Evolutionary conservation across 2,113 vertebrate species (phyloP), one percentile per base, ranked within the genome.

Genomic region (Plotosus lineatus): DNA sequence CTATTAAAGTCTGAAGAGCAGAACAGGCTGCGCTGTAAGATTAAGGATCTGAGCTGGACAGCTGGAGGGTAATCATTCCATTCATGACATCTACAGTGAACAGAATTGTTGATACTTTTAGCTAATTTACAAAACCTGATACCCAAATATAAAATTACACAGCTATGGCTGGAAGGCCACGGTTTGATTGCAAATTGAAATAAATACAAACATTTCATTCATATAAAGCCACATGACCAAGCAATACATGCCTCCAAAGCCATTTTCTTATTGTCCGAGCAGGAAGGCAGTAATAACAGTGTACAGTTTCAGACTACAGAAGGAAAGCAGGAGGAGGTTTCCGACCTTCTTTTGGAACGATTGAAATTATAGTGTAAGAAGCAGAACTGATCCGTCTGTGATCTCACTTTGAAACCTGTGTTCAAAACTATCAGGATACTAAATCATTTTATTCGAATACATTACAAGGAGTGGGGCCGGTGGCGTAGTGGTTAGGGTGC

Each of bases 1-100:
- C 75, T 50, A 14, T 58, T 66, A 66, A 77, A 23, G 46, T 51
- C 61, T 36, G 44, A 7, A 66, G 56, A 38, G 60, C 40, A 65
- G 31, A 66, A 36, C 11, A 51, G 40, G 5, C 23, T 75, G 26
- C 51, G 55, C 56, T 60, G 58, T 33, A n/a, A 40, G 75, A 44
- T 42, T 75, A 21, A 58, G 55, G 21, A 55, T 21, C 9, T 55
- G 19, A 38, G 6, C 14, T 55, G 53, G 4, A 75, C 21, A n/a
- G n/a, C 44, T 46, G 17, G 55, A 44, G 58, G 48, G 48, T 50
- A 77, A 77, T 78, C 44, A 66, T 44, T 42, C 19, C 10, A 26
- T 78, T 78, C 58, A 38, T 51, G 19, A 46, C 31, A 17, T 65
- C 12, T 48, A 33, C 26, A 65, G 23, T 51, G 6, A 38, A 38